Evolutionary conservation across 2,888 invertebrate genomes (phyloP).

Genomic region (Ametastegia equiseti): DNA sequence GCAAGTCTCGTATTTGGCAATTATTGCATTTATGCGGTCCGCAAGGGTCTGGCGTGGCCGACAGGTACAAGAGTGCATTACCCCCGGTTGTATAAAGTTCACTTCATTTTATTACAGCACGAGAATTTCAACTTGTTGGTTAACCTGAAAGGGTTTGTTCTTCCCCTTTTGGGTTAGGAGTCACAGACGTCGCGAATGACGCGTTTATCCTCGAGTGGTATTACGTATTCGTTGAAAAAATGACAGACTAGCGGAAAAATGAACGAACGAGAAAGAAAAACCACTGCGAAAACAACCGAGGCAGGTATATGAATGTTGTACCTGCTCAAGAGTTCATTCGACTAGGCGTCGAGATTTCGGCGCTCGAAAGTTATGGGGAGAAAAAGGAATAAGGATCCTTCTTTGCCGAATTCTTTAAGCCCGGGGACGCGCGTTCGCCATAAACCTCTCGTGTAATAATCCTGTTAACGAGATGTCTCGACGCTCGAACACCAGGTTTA

Average conservation of each 20-base stretch:
- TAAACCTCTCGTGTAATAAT: conserved; percentile 37
- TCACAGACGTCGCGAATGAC: background rate
- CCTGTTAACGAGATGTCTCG: conserved; percentile 43
- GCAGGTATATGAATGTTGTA: no score
- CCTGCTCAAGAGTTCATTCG: background rate
- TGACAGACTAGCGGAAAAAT: background rate
- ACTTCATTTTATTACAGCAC: conserved; percentile 24
- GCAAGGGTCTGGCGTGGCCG: conserved; percentile 54
- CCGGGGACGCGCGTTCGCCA: conserved; percentile 32
- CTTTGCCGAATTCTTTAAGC: conserved; percentile 10
- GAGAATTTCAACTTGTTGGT: background rate
- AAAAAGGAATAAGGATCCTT: conserved; percentile 3
- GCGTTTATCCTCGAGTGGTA: background rate
- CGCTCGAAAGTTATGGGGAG: background rate
- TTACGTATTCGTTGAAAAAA: conserved; percentile 1
- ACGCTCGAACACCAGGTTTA: conserved; percentile 8
- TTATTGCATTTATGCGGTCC: conserved; percentile 68
- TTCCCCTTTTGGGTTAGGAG: background rate
- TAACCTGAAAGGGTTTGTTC: conserved; percentile 22
- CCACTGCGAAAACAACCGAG: background rate
- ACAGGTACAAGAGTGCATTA: conserved; percentile 43
- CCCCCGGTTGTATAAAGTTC: background rate
- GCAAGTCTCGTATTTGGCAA: conserved; percentile 63
- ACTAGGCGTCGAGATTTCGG: conserved; percentile 4
- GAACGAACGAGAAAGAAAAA: background rate